Evolutionary conservation across 1,140 invertebrate genomes (phyloP).

Genomic region (Drosophila serrata): DNA sequence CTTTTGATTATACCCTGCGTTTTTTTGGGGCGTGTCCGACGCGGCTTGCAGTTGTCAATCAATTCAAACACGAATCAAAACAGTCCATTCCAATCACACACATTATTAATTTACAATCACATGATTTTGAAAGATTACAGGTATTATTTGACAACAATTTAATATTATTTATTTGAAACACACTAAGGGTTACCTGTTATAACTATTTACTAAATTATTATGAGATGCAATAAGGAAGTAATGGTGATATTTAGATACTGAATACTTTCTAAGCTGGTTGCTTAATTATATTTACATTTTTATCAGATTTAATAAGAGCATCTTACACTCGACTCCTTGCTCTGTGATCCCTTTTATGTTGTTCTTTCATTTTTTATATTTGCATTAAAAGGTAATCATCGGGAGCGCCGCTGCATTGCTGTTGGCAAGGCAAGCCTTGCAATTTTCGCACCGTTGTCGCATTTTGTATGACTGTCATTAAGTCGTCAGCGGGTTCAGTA

Average conservation of each 20-base stretch:
- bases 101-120: background rate
- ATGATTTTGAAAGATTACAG: background rate
- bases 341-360: conserved; percentile 29
- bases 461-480: conserved; percentile 82
- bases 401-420: conserved; percentile 50
- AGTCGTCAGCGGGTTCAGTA: conserved; percentile 75
- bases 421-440: conserved; percentile 61
- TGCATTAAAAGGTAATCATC: conserved; percentile 82
- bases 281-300: too few species aligned
- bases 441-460: conserved; percentile 80
- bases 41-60: conserved; percentile 28
- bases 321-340: conserved; percentile 1
- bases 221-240: background rate
- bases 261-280: too few species aligned
- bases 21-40: conserved; percentile 2
- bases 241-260: too few species aligned
- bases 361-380: conserved; percentile 54
- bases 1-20: conserved; percentile 48
- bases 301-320: background rate
- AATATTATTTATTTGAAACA: background rate
- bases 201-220: background rate
- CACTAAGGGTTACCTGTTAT: too few species aligned
- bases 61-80: conserved; percentile 16
- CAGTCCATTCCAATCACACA: conserved; percentile 12
- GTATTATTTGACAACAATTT: background rate